Base-by-base conservation (phyloP, 2,797 vertebrate genomes). In the Protonibea diacanthus region DNA sequence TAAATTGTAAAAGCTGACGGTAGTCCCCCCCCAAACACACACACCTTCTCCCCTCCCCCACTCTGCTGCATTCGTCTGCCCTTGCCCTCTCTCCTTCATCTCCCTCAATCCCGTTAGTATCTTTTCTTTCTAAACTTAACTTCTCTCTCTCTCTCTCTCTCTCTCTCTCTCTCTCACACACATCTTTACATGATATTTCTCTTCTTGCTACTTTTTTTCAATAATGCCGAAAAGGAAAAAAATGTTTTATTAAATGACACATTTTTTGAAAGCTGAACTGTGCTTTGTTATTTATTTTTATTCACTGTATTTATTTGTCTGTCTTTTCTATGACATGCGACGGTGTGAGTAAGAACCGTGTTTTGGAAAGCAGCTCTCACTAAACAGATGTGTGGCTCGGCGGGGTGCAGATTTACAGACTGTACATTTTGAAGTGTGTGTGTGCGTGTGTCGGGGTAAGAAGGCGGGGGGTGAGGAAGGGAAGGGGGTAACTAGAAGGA, bases 161-260 rank as follows among this genome's bases (percentile, higher is more conserved):
- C 80, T 85, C 61, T 78, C 17, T 42, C 70, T 70, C 70, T 76
- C 71, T 71, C 71, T 77, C 76, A 42, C 70, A n/a, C 44, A 18
- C 75, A 75, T 87, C 77, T 86, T 81, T 71, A 86, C 77, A 74
- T 83, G 52, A 69, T 82, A 80, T 85, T 88, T 88, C 87, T 92
- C 74, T 86, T 88, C 78, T 85, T 86, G 85, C 77, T 90, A 89
- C 84, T 88, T 93, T 92, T 93, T 92, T 92, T 76, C 79, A 89
- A 84, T 73, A 79, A 91, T 78, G 56, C 85, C 74, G 55, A 74
- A 90, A 86, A 84, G 60, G 52, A 65, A 56, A 73, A 73, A 81
- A 51, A 84, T 78, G 59, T 93, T 95, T 95, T 93, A 95, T 95
- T 95, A 95, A 95, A 96, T 75, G 6, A 91, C 75, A 86, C 80